Conservation (phyloP, 2,888 invertebrate species). For the Dynastes maya region DNA sequence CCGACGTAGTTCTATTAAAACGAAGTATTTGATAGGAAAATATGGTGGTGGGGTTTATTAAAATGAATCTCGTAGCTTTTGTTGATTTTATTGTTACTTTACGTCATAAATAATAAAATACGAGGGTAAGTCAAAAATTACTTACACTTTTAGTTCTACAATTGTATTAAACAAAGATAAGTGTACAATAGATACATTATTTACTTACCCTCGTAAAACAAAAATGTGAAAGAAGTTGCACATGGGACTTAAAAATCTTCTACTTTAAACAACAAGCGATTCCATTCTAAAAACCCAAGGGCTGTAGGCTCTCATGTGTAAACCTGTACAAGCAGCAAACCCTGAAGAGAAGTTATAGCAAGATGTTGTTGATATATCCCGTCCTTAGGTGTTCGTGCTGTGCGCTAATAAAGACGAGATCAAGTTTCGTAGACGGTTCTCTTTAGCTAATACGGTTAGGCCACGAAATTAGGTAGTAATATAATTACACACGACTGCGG, state of each 20-base stretch:
- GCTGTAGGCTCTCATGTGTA: not conserved
- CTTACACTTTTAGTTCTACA: too few species aligned
- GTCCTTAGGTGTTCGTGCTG: constrained; percentile 34
- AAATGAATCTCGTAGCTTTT: not conserved
- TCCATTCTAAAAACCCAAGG: not conserved
- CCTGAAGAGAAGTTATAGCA: not conserved
- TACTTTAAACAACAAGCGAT: too few species aligned
- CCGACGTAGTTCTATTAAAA: too few species aligned
- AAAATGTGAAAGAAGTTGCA: not conserved
- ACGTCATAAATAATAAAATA: not conserved
- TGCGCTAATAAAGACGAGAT: constrained; percentile 47
- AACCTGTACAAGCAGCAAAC: not conserved
- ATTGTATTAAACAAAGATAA: too few species aligned
- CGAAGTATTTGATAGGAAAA: not conserved
- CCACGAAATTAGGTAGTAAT: constrained; percentile 58
- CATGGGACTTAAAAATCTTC: too few species aligned
- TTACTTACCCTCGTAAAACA: too few species aligned
- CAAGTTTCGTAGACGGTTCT: constrained; percentile 54
- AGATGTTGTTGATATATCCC: constrained; percentile 35
- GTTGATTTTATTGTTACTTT: not conserved
- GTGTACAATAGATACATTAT: too few species aligned
- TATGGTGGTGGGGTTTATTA: not conserved
- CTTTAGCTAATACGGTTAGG: constrained; percentile 57
- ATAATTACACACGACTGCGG: constrained; percentile 53
- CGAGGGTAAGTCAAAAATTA: too few species aligned